Base-by-base conservation (phyloP, 1,140 invertebrate genomes). In the Drosophila gunungcola region DNA sequence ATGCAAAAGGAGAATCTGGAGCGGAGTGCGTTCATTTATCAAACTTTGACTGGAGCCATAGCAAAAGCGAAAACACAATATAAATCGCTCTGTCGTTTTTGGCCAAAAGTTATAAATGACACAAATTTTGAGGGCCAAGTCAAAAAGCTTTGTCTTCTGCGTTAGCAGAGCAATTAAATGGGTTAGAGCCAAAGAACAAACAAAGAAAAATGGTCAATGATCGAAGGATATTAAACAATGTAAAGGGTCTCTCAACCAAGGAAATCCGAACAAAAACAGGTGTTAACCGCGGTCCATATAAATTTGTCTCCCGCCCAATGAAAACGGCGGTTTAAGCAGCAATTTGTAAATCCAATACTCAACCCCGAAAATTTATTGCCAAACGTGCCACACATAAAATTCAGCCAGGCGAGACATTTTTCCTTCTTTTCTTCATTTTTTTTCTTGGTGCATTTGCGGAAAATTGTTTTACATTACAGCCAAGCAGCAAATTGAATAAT, bases 321-420 rank as follows among this genome's bases (percentile, higher is more conserved):
- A 51, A 58, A 63, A 74, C 39, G 45, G 38, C 42, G 76, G 54
- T 68, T 82, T 88, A 64, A 73, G 67, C 77, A 73, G 54, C 75
- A 69, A 80, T 80, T 80, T 79, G 67, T 78, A 78, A 70, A 88
- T 69, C 63, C 72, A 88, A 80, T 83, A 76, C 49, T 36, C 46
- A 58, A 34, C 38, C 63, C 27, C 21, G 16, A 29, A 58, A 80
- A 89, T 88, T 88, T 88, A 88, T 89, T 63, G 80, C 42, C 58
- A 57, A 76, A 84, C 84, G 84, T 88, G 84, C 84, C 45, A 53
- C 68, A 81, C 73, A 90, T 84, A 73, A 89, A 74, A 84, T 70
- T 90, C 84, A 76, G 38, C 73, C 62, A 69, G 54, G 46, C 77
- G 75, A 68, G 79, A 78, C 65, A 72, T 34, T 80, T 56, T 64